Conservation (phyloP, 2,888 invertebrate genomes). For the Lydus trimaculatus region DNA sequence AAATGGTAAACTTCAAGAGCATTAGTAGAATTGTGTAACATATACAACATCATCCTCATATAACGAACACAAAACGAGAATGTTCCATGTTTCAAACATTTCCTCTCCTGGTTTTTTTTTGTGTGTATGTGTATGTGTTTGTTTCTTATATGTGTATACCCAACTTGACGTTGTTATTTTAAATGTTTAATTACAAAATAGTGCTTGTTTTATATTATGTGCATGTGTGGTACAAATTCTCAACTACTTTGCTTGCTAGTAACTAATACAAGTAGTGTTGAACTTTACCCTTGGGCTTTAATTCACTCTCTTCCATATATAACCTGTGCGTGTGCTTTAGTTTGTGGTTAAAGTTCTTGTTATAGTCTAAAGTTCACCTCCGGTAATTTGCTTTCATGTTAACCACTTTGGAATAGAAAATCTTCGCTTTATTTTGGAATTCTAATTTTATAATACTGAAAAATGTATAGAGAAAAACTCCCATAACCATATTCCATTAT, state of each 20-base stretch:
- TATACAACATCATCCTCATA: neutral
- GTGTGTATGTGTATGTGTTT: neutral
- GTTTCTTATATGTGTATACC: neutral
- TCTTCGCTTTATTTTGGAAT: neutral
- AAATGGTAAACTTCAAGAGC: conserved; percentile 31
- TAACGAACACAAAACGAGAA: neutral
- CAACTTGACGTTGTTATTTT: neutral
- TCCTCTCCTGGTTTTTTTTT: neutral
- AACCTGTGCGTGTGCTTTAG: conserved; percentile 39
- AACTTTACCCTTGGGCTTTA: conserved; percentile 53
- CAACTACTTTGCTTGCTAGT: conserved; percentile 47
- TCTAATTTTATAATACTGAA: neutral
- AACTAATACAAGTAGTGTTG: conserved; percentile 53
- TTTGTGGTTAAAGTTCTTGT: conserved; percentile 43
- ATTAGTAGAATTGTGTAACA: neutral
- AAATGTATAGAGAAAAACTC: too few species aligned
- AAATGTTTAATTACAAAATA: conserved; percentile 16
- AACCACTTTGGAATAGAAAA: conserved; percentile 7
- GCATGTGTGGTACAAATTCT: conserved; percentile 49
- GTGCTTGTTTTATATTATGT: conserved; percentile 39
- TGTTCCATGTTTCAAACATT: neutral
- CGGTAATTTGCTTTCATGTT: conserved; percentile 24
- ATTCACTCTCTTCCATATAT: conserved; percentile 52
- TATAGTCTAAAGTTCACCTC: conserved; percentile 33
- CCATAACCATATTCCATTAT: too few species aligned